Evolutionary conservation across 2,113 vertebrate species (phyloP).

Genomic region (Oryzias javanicus): DNA sequence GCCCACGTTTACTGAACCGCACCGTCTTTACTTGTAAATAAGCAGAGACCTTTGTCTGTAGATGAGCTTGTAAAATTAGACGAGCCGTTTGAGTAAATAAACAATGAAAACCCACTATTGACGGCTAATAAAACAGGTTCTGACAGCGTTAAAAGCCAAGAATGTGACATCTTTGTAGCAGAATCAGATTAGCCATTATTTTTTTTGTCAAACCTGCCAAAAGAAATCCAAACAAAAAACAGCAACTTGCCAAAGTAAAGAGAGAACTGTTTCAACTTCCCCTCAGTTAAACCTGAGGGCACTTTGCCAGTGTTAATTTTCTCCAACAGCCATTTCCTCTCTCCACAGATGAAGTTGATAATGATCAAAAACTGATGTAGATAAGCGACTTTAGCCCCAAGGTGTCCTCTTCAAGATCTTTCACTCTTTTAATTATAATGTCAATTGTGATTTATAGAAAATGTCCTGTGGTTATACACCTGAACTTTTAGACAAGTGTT

Average conservation of each 20-base stretch:
- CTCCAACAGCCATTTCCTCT: conserved; percentile 52
- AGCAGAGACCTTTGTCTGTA: too few species aligned
- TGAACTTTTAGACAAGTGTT: conserved; percentile 14
- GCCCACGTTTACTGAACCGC: too few species aligned
- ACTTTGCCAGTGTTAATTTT: conserved; percentile 21
- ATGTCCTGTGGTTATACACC: conserved; percentile 12
- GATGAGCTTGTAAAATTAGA: too few species aligned
- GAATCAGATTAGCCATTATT: too few species aligned
- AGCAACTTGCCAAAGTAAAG: background rate
- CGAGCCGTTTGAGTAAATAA: too few species aligned
- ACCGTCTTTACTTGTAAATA: too few species aligned
- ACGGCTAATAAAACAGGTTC: too few species aligned
- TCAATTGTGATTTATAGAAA: conserved; percentile 57
- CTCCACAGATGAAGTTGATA: conserved; percentile 36
- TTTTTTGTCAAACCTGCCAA: background rate
- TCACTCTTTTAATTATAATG: conserved; percentile 56
- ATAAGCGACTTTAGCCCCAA: conserved; percentile 35
- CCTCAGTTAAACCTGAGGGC: conserved; percentile 24
- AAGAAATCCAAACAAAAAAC: background rate
- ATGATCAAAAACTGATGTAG: conserved; percentile 44
- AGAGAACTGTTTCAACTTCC: background rate
- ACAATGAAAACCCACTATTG: too few species aligned
- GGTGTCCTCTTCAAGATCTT: conserved; percentile 23
- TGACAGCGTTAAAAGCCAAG: too few species aligned
- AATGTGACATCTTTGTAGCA: too few species aligned